Conservation (phyloP, 2,113 vertebrate genomes). For the Brienomyrus longianalis region DNA sequence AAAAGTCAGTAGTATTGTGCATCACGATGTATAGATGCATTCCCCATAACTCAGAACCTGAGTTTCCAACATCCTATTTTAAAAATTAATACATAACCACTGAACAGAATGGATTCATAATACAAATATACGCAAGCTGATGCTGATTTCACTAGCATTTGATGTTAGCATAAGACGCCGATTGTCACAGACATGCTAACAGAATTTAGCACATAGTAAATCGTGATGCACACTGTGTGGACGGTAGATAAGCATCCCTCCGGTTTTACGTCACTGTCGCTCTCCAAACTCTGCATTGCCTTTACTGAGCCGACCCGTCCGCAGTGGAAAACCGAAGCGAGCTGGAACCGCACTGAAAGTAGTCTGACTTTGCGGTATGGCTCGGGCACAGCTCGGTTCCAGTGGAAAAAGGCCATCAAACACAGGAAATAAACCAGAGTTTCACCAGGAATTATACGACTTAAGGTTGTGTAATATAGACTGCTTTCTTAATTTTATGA, state of each 20-base stretch:
- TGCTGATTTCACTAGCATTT: not conserved
- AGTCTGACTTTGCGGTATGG: not conserved
- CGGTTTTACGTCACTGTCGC: not conserved
- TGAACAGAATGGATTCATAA: not conserved
- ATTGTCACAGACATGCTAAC: not conserved
- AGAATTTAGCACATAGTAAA: not conserved
- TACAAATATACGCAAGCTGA: not conserved
- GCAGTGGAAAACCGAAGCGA: not conserved
- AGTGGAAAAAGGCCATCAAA: not conserved
- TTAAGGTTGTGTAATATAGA: not conserved
- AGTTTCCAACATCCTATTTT: not conserved
- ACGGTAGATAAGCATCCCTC: not conserved
- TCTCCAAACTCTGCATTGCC: not conserved
- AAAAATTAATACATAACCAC: not conserved
- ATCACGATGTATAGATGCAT: not conserved
- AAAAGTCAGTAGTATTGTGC: not conserved
- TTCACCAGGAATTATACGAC: not conserved
- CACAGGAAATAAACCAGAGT: not conserved
- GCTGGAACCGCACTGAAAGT: not conserved
- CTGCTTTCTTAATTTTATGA: not conserved
- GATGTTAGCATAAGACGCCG: not conserved
- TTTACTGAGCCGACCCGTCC: not conserved
- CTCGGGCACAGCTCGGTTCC: no score
- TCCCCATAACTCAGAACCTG: not conserved
- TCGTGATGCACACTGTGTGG: not conserved